Percentiles rank a stretch among this genome's conserved stretches.
phyloP scores from a whole-genome alignment of 2,797 vertebrate species.

The Myotis pilosus region DNA sequence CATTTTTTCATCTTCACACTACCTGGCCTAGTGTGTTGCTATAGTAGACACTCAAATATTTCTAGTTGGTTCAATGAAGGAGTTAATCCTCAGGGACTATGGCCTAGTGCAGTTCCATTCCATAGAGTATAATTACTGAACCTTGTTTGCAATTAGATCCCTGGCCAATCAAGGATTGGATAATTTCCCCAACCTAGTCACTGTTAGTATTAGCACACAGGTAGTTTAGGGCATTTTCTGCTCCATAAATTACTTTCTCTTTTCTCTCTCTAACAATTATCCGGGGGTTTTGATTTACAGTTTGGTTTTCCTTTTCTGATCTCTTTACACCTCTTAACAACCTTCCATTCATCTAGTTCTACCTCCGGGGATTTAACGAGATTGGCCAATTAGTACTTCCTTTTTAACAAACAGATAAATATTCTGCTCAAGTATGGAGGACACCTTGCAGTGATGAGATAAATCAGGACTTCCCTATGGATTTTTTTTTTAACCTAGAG shows the following conservation, averaged over 20 bases:
- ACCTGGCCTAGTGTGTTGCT: background rate
- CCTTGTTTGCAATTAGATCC: background rate
- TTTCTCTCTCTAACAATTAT: background rate
- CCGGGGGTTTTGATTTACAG: conserved; percentile 59
- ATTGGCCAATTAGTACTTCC: conserved; percentile 68
- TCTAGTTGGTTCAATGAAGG: background rate
- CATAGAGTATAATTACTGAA: background rate
- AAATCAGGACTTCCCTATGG: conserved; percentile 64
- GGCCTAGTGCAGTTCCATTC: background rate
- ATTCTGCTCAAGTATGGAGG: conserved; percentile 59
- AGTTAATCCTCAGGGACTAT: background rate
- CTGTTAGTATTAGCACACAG: background rate
- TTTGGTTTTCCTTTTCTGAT: conserved; percentile 63
- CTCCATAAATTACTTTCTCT: background rate
- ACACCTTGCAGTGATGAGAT: conserved; percentile 56
- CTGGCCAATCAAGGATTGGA: background rate
- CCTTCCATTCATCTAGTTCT: conserved; percentile 62
- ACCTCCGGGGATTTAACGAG: conserved; percentile 56
- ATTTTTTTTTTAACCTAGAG: conserved; percentile 60
- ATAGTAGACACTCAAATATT: background rate
- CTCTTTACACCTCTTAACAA: conserved; percentile 55
- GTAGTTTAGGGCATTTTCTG: background rate
- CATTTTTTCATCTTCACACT: background rate
- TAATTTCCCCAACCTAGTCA: background rate
- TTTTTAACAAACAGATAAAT: conserved; percentile 70